These are phyloP conservation scores for Apogon hyalosoma DNA, from an alignment of 2,797 vertebrate species.

Conservation along the genomic window DNA sequence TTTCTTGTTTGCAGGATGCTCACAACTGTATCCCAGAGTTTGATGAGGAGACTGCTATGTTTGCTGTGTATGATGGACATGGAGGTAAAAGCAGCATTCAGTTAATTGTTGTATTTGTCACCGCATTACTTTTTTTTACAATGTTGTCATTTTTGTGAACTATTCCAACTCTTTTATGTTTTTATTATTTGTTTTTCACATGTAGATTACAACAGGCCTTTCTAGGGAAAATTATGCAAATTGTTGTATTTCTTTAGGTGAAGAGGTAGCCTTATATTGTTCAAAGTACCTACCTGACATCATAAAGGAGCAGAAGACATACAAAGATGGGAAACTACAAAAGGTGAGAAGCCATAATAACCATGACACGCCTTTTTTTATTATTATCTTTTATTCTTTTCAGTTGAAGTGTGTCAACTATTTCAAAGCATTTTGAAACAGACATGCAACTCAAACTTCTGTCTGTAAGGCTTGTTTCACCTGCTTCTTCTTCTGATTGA, in stretches of 20 bases:
- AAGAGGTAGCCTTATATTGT: constrained; percentile 98
- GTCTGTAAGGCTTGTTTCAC: neutral
- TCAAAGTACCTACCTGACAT: constrained; percentile 97
- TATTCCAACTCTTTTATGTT: neutral
- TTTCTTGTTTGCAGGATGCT: constrained; percentile 88
- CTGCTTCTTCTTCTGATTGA: too few species aligned
- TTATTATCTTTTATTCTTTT: neutral
- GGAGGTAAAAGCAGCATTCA: constrained; percentile 86
- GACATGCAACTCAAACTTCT: neutral
- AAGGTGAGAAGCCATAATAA: constrained; percentile 83
- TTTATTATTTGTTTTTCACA: constrained; percentile 27
- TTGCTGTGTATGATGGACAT: constrained; percentile 97
- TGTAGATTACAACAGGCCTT: constrained; percentile 6
- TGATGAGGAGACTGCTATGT: constrained; percentile 96
- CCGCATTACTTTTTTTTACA: neutral
- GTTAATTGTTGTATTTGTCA: neutral
- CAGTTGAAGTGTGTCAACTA: neutral
- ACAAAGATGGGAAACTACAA: constrained; percentile 97
- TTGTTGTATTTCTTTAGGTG: constrained; percentile 83
- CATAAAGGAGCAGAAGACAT: constrained; percentile 96
- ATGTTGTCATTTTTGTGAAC: neutral
- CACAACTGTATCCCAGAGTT: constrained; percentile 97
- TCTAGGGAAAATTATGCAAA: constrained; percentile 25
- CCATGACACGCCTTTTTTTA: neutral
- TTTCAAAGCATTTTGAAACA: neutral